Evolutionary conservation across 1,140 invertebrate species (phyloP).

Genomic region (Mya arenaria): DNA sequence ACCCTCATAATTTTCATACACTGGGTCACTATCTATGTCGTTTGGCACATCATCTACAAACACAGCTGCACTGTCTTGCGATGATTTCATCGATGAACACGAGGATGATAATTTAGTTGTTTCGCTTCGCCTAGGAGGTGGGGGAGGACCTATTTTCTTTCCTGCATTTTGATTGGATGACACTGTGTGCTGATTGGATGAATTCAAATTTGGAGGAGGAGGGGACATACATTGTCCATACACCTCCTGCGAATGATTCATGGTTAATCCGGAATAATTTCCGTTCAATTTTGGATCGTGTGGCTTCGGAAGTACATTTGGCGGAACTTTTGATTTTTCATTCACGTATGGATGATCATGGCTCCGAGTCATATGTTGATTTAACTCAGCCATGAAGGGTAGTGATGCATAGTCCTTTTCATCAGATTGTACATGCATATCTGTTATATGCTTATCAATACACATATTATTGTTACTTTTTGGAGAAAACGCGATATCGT

Average conservation of each 20-base stretch:
- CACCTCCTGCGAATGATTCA: background rate
- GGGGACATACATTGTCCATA: background rate
- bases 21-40: constrained; percentile 55
- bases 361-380: constrained; percentile 57
- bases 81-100: constrained; percentile 28
- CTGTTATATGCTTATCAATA: constrained; percentile 31
- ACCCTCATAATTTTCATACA: constrained; percentile 75
- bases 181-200: constrained; percentile 4
- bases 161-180: constrained; percentile 28
- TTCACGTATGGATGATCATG: constrained; percentile 48
- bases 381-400: constrained; percentile 64
- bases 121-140: constrained; percentile 76
- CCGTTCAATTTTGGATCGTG: constrained; percentile 45
- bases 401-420: constrained; percentile 37
- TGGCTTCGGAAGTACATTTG: too few relatives aligned
- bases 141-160: constrained; percentile 70
- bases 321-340: background rate
- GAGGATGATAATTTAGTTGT: constrained; percentile 71
- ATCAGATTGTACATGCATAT: background rate
- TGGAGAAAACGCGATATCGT: constrained; percentile 52
- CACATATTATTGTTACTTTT: too few relatives aligned
- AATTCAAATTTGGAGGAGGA: background rate
- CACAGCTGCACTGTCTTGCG: constrained; percentile 28
- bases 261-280: constrained; percentile 1
- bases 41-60: constrained; percentile 51